phyloP scores from a whole-genome alignment of 2,888 invertebrate genomes.

The Melipona bicolor region DNA sequence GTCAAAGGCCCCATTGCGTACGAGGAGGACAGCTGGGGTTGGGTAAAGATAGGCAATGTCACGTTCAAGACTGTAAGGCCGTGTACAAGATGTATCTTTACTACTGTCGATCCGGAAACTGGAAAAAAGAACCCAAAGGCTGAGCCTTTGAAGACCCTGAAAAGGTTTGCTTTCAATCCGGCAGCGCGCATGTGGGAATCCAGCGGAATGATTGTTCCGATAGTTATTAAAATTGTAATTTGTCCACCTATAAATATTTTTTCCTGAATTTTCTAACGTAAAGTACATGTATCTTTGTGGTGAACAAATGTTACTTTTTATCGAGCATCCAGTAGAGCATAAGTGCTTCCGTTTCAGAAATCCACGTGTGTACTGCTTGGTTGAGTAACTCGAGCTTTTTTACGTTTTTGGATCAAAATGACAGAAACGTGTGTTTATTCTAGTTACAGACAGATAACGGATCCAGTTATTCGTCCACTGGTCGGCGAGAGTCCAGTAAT shows the following conservation, averaged over 20 bases:
- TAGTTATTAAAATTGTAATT: too few relatives aligned
- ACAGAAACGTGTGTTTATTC: constrained; percentile 55
- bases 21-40: constrained; percentile 90
- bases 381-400: too few relatives aligned
- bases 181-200: too few relatives aligned
- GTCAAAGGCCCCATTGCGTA: constrained; percentile 86
- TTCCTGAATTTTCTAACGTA: too few relatives aligned
- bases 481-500: constrained; percentile 84
- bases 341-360: too few relatives aligned
- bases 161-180: constrained; percentile 84
- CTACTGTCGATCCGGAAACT: constrained; percentile 89
- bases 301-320: too few relatives aligned
- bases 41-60: constrained; percentile 88
- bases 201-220: too few relatives aligned
- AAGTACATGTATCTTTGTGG: too few relatives aligned
- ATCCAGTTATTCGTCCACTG: constrained; percentile 75
- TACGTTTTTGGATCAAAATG: neutral
- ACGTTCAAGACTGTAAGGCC: constrained; percentile 88
- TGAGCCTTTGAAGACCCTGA: constrained; percentile 89
- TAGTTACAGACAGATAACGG: constrained; percentile 85
- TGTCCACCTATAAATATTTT: too few relatives aligned
- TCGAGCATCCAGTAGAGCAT: too few relatives aligned
- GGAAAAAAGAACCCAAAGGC: constrained; percentile 86
- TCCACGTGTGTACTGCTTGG: too few relatives aligned
- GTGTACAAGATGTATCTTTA: constrained; percentile 89